A percentile compares a stretch with the other conserved stretches of the same genome.
Conservation (phyloP, 2,113 vertebrate genomes). For the Pomatorhinus ruficollis region DNA sequence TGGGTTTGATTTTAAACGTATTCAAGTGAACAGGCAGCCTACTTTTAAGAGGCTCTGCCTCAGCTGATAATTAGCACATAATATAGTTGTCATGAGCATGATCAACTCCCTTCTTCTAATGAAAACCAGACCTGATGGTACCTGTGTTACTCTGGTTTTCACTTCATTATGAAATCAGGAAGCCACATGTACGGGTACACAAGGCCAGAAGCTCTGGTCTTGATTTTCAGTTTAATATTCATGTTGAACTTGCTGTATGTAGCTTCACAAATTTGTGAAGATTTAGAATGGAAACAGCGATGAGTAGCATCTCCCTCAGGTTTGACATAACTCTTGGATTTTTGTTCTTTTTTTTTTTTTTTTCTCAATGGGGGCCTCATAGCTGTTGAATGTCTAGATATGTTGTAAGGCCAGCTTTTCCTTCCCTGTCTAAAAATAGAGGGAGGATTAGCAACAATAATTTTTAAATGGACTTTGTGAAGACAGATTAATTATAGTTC, state of each 20-base stretch:
- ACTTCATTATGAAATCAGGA: neutral
- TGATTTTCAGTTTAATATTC: neutral
- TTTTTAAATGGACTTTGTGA: neutral
- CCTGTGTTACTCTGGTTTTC: accelerated
- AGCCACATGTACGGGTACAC: neutral
- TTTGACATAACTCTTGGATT: neutral
- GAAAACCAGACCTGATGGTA: neutral
- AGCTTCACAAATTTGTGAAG: neutral
- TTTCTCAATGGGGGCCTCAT: accelerated
- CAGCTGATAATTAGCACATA: neutral
- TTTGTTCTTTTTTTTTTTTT: neutral
- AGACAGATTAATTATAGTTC: neutral
- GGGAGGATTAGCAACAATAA: neutral
- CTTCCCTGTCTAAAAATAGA: neutral
- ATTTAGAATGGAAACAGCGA: neutral
- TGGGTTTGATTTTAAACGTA: neutral
- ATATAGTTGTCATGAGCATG: neutral
- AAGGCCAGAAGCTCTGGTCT: neutral
- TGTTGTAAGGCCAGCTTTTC: neutral
- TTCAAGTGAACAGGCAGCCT: neutral
- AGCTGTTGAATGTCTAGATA: neutral
- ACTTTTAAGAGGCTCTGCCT: neutral
- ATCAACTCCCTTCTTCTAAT: neutral
- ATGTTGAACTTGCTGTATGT: neutral
- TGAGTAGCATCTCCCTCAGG: neutral